phyloP scores from a whole-genome alignment of 2,113 vertebrate genomes.

The Thymallus thymallus region DNA sequence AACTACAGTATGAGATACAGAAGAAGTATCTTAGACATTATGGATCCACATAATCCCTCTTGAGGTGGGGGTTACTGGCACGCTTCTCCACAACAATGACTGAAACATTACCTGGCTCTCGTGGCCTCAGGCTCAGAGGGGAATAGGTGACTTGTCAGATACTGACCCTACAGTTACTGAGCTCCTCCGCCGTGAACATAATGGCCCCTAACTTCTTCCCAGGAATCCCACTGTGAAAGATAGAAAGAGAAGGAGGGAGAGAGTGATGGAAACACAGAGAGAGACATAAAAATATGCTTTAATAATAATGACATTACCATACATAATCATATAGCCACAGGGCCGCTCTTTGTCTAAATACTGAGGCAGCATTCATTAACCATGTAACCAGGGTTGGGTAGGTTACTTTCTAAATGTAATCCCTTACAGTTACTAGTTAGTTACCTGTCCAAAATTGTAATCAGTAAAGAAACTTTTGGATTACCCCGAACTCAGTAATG shows the following conservation, averaged over 20 bases:
- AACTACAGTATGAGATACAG: too few relatives aligned
- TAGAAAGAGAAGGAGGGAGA: not conserved
- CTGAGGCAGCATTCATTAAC: too few relatives aligned
- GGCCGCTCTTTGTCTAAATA: not conserved
- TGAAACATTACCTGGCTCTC: not conserved
- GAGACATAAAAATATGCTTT: not conserved
- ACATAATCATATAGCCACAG: not conserved
- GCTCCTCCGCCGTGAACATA: slow-evolving; percentile 75
- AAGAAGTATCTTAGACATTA: too few relatives aligned
- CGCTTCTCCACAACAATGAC: too few relatives aligned
- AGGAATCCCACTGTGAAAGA: slow-evolving; percentile 69
- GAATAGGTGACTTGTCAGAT: not conserved
- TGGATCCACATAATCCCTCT: too few relatives aligned
- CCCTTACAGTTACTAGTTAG: too few relatives aligned
- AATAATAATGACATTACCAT: not conserved
- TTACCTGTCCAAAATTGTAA: too few relatives aligned
- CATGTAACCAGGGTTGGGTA: too few relatives aligned
- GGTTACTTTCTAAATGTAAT: too few relatives aligned
- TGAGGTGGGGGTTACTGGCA: too few relatives aligned
- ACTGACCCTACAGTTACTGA: slow-evolving; percentile 79
- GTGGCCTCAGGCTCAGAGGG: not conserved
- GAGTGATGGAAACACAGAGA: slow-evolving; percentile 8
- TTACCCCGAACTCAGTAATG: too few relatives aligned
- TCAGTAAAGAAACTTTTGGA: too few relatives aligned
- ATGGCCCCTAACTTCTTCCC: slow-evolving; percentile 78